Evolutionary conservation across 92 coral and sea anemone species (phyloP), one percentile per base, ranked within the genome.

Genomic region (Scolanthus callimorphus): DNA sequence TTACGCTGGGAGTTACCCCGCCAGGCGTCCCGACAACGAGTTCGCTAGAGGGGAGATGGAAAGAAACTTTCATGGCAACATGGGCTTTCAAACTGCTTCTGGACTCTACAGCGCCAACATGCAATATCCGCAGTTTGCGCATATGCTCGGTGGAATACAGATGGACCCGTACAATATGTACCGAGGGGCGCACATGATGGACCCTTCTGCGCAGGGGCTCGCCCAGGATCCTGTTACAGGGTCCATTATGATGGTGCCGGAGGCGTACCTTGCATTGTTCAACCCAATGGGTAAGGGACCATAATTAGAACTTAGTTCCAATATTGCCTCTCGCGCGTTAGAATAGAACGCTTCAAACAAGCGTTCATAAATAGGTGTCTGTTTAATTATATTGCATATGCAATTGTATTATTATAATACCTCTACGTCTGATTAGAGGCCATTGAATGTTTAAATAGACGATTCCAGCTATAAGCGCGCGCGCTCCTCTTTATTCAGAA

Each of bases 201-300:
- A 82, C 26, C 78, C 89, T 21, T 29, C 80, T 31, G 38, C 79
- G 9, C 89, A 77, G 11, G 89, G 83, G 22, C 70, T 78, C 24
- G 73, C 77, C 15, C 74, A 74, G 44, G 89, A 82, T 59, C 89
- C 89, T n/a, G 39, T 82, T 71, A 63, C 89, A n/a, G 83, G 74
- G 20, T 62, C 76, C 28, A 50, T 82, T 30, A 57, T 82, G 59
- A 73, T 82, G 59, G 60, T 82, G 17, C 89, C 83, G 0, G 87
- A 81, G 45, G 82, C 82, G 27, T 51, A 67, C 54, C 38, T 81
- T 0, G 45, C 34, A 27, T 23, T 68, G 55, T 45, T 68, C 13
- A 68, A 39, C 21, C 82, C 81, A 9, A 49, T 81, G 58, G 82
- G 85, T 79, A 65, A 63, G 80, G n/a, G n/a, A n/a, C n/a, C n/a